These are phyloP conservation scores for Chaenocephalus aceratus DNA, from an alignment of 2,113 vertebrate species.

Conservation along the genomic window DNA sequence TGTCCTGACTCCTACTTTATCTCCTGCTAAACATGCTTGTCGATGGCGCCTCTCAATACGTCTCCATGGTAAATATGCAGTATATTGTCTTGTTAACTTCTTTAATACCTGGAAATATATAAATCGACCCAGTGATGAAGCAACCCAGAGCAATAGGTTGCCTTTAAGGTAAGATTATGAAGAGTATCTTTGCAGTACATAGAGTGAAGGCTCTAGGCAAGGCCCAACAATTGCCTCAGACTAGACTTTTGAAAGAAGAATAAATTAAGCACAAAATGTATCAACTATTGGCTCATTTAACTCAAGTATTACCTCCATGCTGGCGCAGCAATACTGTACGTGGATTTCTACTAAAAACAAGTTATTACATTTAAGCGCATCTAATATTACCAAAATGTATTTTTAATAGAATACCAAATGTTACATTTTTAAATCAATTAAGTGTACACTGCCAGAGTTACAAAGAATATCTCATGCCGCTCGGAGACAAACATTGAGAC, in stretches of 20 bases:
- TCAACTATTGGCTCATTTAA: background rate
- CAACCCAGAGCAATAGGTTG: constrained; percentile 28
- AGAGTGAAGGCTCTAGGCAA: background rate
- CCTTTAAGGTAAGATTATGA: constrained; percentile 22
- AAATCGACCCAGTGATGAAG: constrained; percentile 28
- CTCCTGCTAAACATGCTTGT: constrained; percentile 10
- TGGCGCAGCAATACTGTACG: constrained; percentile 10
- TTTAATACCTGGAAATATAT: constrained; percentile 31
- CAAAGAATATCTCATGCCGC: constrained; percentile 1
- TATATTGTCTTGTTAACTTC: constrained; percentile 20
- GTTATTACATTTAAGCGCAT: background rate
- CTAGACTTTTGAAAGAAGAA: background rate
- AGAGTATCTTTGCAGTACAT: constrained; percentile 21
- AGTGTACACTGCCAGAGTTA: background rate
- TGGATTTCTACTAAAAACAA: background rate
- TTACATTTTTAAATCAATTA: constrained; percentile 3
- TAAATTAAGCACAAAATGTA: background rate
- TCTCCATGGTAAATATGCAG: constrained; percentile 53
- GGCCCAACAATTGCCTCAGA: constrained; percentile 18
- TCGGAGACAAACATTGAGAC: constrained; percentile 46
- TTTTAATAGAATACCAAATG: constrained; percentile 24
- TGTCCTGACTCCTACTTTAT: constrained; percentile 42
- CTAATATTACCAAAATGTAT: constrained; percentile 11
- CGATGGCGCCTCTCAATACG: constrained; percentile 27
- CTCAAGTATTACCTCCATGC: background rate